Evolutionary conservation across 2,797 vertebrate genomes (phyloP).

Genomic region (Petrocephalus schoutedeni): DNA sequence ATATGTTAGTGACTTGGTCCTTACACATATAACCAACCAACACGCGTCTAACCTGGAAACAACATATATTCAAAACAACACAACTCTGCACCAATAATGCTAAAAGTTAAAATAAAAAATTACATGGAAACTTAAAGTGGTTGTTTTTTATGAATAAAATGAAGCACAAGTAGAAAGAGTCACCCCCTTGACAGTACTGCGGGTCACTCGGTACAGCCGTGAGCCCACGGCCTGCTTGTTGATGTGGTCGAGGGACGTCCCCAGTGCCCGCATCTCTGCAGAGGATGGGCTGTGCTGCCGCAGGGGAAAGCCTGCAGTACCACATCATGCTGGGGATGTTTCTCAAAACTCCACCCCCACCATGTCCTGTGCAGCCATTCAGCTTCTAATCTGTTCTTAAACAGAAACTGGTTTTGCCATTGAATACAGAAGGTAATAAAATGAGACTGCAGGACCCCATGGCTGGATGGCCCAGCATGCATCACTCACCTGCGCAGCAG

Average conservation of each 20-base stretch:
- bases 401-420: neutral
- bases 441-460: neutral
- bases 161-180: conserved; percentile 13
- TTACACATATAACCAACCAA: neutral
- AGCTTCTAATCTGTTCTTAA: neutral
- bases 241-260: conserved; percentile 42
- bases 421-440: neutral
- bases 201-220: conserved; percentile 46
- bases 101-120: neutral
- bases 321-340: neutral
- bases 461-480: neutral
- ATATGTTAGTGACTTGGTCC: neutral
- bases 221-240: conserved; percentile 36
- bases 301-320: conserved; percentile 41
- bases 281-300: conserved; percentile 34
- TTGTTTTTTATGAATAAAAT: neutral
- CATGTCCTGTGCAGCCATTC: neutral
- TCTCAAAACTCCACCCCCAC: neutral
- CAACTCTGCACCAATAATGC: neutral
- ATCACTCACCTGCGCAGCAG: conserved; percentile 48
- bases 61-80: neutral
- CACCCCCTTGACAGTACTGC: conserved; percentile 41
- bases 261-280: conserved; percentile 37
- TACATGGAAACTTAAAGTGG: neutral
- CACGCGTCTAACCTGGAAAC: neutral